Evolutionary conservation across 1,140 invertebrate species (phyloP).

Genomic region (Coenobita brevimanus): DNA sequence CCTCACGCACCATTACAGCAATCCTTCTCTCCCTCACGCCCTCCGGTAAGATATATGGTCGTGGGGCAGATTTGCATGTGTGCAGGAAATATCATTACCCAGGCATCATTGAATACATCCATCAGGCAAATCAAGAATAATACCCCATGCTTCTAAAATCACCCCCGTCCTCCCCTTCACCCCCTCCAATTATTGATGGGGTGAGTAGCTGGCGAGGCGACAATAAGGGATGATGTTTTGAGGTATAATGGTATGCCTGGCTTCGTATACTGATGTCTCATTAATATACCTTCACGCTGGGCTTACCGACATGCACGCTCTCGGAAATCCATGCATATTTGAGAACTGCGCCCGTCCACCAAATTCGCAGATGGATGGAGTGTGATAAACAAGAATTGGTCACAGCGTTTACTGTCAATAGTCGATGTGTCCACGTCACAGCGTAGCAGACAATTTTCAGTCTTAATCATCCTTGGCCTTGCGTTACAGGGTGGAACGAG

Average conservation of each 20-base stretch:
- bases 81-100: not conserved
- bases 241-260: not conserved
- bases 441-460: conserved; percentile 50
- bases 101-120: no score
- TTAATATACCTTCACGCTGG: not conserved
- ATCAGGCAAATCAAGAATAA: no score
- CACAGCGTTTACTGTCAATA: conserved; percentile 63
- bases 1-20: no score
- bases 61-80: not conserved
- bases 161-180: no score
- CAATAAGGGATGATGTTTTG: no score
- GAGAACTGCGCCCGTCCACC: conserved; percentile 34
- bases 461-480: conserved; percentile 52
- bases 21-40: not conserved
- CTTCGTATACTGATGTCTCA: not conserved
- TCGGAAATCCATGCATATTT: conserved; percentile 41
- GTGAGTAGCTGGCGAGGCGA: no score
- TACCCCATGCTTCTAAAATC: no score
- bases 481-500: not conserved
- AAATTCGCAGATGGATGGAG: conserved; percentile 54
- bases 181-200: no score
- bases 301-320: not conserved
- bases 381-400: conserved; percentile 55
- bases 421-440: conserved; percentile 47
- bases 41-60: not conserved